phyloP scores from a whole-genome alignment of 2,888 invertebrate genomes.

The Rhaphigaster nebulosa region DNA sequence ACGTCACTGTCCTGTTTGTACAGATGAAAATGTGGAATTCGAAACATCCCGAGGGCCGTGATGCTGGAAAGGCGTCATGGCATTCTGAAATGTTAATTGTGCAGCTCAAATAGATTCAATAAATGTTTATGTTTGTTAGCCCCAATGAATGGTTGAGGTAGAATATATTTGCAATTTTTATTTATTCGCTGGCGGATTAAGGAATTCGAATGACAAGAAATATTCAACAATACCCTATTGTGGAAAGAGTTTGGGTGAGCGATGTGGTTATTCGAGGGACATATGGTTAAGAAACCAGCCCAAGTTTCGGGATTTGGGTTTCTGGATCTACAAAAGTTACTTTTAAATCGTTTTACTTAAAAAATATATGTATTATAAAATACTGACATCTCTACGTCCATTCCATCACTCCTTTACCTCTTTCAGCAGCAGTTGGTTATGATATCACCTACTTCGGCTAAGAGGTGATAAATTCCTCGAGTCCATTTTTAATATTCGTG shows the following conservation, averaged over 20 bases:
- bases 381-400: too few relatives aligned
- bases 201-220: neutral
- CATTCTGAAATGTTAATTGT: conserved; percentile 6
- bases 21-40: conserved; percentile 43
- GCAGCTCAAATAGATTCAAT: conserved; percentile 45
- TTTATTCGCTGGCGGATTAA: neutral
- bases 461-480: too few relatives aligned
- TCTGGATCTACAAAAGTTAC: too few relatives aligned
- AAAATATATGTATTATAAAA: too few relatives aligned
- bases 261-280: too few relatives aligned
- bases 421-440: too few relatives aligned
- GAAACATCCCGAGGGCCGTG: conserved; percentile 19
- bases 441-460: too few relatives aligned
- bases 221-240: neutral
- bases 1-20: conserved; percentile 38
- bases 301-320: too few relatives aligned
- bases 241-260: neutral
- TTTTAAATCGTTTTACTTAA: too few relatives aligned
- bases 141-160: neutral
- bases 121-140: neutral
- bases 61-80: conserved; percentile 4
- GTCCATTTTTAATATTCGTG: too few relatives aligned
- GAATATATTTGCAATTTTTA: conserved; percentile 27
- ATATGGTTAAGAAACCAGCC: too few relatives aligned
- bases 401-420: too few relatives aligned